Conservation (phyloP, 2,888 invertebrate genomes). For the Amphimallon solstitiale region DNA sequence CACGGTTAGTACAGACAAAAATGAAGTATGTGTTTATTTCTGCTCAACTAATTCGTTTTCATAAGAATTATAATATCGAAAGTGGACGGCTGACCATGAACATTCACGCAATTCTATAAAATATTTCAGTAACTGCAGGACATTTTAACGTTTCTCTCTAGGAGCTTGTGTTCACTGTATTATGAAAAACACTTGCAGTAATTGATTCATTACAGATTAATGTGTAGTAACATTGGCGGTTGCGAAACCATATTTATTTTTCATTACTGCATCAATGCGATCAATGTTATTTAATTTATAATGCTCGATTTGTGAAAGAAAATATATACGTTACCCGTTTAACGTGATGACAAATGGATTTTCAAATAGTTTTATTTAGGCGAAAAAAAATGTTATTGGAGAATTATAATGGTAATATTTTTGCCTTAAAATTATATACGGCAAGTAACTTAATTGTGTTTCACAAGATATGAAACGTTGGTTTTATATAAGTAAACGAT, state of each 20-base stretch:
- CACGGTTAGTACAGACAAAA: too few species aligned
- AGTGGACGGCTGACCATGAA: constrained; percentile 5
- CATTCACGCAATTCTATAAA: neutral
- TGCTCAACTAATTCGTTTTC: neutral
- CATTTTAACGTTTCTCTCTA: constrained; percentile 2
- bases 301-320: too few species aligned
- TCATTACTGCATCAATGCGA: neutral
- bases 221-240: neutral
- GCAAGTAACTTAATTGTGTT: too few species aligned
- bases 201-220: neutral
- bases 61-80: constrained; percentile 2
- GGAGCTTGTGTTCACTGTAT: too few species aligned
- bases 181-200: neutral
- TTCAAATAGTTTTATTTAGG: neutral
- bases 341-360: neutral
- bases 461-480: too few species aligned
- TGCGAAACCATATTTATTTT: neutral
- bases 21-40: neutral
- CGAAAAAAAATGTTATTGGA: too few species aligned
- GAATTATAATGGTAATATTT: too few species aligned
- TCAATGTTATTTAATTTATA: too few species aligned
- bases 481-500: too few species aligned
- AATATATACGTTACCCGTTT: too few species aligned
- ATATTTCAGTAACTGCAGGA: neutral
- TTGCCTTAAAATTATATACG: too few species aligned